Evolutionary conservation across 2,888 invertebrate genomes (phyloP), one percentile per base, ranked within the genome.

Genomic region (Ramazzottius varieornatus): DNA sequence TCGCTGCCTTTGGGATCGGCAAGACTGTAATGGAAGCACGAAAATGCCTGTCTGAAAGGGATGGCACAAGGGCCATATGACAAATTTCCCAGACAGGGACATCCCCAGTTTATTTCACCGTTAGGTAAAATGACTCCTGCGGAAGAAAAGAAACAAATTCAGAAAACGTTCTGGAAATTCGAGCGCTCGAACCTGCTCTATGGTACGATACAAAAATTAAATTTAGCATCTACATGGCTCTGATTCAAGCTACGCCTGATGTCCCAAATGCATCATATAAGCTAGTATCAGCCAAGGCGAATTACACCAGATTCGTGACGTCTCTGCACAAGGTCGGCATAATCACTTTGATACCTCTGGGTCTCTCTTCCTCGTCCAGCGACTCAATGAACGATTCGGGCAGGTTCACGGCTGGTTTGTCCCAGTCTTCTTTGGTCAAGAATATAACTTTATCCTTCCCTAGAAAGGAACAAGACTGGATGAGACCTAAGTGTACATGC

Each of bases 31-130:
- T 93, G 92, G 75, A 93, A 93, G 77, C 94, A 94, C 33, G 88
- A 85, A 76, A 94, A 92, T 1, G 93, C 91, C 70, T 90, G 86
- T 54, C 93, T 80, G 77, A 94, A 94, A 75, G 90, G 86, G 20
- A 85, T 81, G 1, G 91, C 93, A 75, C 94, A 94, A 0, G 94
- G 93, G 0, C 94, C 93, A 0, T 89, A 88, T 2, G 92, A 89
- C 88, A 93, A 92, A n/a, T 91, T 91, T 20, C 93, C 93, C 40
- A 94, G 80, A 75, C 94, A 94, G 0, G 93, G 93, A 73, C 94
- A 94, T 74, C 86, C 86, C 93, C 93, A 94, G 78, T 94, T 94
- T 69, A 94, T 90, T 68, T 86, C 83, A 2, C 93, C 93, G 76
- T 85, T 85, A 0, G 85, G 80, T 66, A 86, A 78, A 69, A 93